Conservation (phyloP, 1,140 invertebrate genomes). For the Bombus confusus region DNA sequence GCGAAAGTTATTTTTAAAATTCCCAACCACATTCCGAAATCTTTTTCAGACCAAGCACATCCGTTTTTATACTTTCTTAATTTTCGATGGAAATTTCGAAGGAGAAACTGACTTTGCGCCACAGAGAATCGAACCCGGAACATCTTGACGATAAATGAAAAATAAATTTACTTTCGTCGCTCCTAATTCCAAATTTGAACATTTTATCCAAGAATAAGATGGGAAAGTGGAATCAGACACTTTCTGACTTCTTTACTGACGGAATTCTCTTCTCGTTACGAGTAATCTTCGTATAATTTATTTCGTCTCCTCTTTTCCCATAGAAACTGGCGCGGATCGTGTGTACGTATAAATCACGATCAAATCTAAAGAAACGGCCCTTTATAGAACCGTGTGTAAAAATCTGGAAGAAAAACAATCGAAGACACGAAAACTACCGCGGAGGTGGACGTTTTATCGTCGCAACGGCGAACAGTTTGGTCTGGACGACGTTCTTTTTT, state of each 20-base stretch:
- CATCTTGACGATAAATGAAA: not conserved
- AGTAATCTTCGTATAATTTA: not conserved
- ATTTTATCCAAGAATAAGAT: not conserved
- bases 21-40: no score
- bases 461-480: not conserved
- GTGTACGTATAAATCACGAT: not conserved
- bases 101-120: not conserved
- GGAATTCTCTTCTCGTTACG: not conserved
- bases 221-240: not conserved
- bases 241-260: not conserved
- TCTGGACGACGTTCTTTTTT: not conserved
- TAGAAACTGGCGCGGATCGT: no score
- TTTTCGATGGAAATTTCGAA: not conserved
- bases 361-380: no score
- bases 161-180: no score
- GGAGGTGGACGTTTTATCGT: not conserved
- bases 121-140: not conserved
- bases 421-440: not conserved
- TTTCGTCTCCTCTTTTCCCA: no score
- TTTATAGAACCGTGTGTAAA: no score
- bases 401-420: not conserved
- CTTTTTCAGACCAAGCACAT: no score
- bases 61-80: not conserved
- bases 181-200: not conserved
- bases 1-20: constrained; percentile 11